These are phyloP conservation scores for Sebastes hubbsi DNA, from an alignment of 2,797 vertebrate species.

Conservation along the genomic window DNA sequence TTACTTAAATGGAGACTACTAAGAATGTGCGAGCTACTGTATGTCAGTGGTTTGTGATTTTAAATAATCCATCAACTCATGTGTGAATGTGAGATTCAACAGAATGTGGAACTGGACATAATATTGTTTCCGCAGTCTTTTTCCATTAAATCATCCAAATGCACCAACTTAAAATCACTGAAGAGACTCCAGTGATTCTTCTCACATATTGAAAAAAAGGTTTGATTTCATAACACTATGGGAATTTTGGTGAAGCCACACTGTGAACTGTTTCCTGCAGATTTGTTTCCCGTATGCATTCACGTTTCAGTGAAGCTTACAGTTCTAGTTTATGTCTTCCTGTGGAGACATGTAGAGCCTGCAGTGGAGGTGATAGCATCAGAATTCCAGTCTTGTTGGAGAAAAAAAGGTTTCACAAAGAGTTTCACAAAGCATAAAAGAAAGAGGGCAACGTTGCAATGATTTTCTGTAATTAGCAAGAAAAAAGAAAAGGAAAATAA, in stretches of 20 bases:
- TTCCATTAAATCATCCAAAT: neutral
- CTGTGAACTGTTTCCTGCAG: constrained; percentile 32
- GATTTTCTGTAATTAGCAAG: constrained; percentile 13
- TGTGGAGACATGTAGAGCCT: constrained; percentile 77
- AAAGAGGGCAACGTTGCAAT: neutral
- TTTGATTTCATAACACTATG: neutral
- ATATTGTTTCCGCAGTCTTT: neutral
- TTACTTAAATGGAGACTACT: neutral
- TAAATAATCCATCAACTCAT: constrained; percentile 6
- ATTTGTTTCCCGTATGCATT: constrained; percentile 36
- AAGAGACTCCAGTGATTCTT: neutral
- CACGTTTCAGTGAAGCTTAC: constrained; percentile 41
- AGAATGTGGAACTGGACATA: neutral
- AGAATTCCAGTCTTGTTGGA: constrained; percentile 70
- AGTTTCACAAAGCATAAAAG: constrained; percentile 25
- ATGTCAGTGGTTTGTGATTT: constrained; percentile 13
- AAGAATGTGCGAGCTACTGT: neutral
- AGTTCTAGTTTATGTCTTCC: constrained; percentile 72
- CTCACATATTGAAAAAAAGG: neutral
- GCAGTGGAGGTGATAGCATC: constrained; percentile 75
- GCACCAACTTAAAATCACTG: neutral
- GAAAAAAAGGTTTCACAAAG: neutral
- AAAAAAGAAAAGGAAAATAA: constrained; percentile 20
- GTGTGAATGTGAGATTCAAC: constrained; percentile 9
- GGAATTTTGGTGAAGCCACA: constrained; percentile 15